Percentiles rank a stretch among this genome's conserved stretches.
phyloP scores from a whole-genome alignment of 2,888 invertebrate genomes.

The Pyrochroa serraticornis region DNA sequence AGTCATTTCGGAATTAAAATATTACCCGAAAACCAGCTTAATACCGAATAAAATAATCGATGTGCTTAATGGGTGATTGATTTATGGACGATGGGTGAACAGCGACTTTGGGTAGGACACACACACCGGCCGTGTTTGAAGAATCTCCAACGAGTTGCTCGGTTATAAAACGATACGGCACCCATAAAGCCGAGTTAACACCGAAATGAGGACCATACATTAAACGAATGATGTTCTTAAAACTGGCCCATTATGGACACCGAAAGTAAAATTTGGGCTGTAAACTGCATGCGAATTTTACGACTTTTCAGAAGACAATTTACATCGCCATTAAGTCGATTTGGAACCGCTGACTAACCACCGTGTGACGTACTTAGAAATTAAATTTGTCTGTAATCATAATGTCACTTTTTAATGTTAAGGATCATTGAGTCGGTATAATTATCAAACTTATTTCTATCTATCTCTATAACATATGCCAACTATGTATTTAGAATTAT shows the following conservation, averaged over 20 bases:
- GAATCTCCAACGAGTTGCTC: slow-evolving; percentile 19
- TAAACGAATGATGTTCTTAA: slow-evolving; percentile 23
- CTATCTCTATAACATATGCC: too few species aligned
- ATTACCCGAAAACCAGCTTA: slow-evolving; percentile 34
- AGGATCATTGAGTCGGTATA: too few species aligned
- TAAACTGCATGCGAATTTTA: too few species aligned
- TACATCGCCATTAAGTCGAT: too few species aligned
- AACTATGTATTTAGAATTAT: too few species aligned
- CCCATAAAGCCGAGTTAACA: slow-evolving; percentile 28
- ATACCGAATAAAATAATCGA: slow-evolving; percentile 24
- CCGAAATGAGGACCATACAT: slow-evolving; percentile 24
- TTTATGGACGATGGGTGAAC: slow-evolving; percentile 22
- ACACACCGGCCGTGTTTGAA: slow-evolving; percentile 5
- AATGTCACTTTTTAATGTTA: too few species aligned
- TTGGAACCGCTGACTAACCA: too few species aligned
- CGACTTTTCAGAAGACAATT: too few species aligned
- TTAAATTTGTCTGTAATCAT: too few species aligned
- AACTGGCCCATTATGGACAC: slow-evolving; percentile 5
- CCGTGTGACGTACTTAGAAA: too few species aligned
- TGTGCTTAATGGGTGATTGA: slow-evolving; percentile 23
- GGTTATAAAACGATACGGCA: slow-evolving; percentile 29
- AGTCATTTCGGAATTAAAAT: slow-evolving; percentile 45
- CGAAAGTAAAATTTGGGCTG: too few species aligned
- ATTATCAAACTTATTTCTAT: too few species aligned
- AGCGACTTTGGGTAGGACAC: slow-evolving; percentile 1